phyloP scores from a whole-genome alignment of 2,888 invertebrate genomes.

The Malthinus flaveolus region DNA sequence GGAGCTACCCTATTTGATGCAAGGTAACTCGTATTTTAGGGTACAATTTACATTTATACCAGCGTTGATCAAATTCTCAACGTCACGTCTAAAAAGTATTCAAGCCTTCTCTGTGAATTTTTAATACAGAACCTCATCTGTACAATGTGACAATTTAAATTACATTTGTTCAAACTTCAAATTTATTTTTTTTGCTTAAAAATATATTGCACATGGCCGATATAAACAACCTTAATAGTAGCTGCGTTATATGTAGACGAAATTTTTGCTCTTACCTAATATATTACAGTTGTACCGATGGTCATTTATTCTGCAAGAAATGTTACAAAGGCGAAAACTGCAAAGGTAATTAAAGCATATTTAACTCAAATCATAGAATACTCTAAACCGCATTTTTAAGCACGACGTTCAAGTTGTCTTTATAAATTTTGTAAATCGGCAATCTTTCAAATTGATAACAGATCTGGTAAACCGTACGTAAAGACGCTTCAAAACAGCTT shows the following conservation, averaged over 20 bases:
- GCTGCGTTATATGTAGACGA: conserved; percentile 17
- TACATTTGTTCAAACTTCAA: not conserved
- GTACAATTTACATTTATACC: too few species aligned
- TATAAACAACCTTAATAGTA: not conserved
- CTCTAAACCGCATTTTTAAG: conserved; percentile 1
- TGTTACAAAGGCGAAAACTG: conserved; percentile 34
- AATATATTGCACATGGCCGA: too few species aligned
- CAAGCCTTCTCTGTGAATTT: too few species aligned
- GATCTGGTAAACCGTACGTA: too few species aligned
- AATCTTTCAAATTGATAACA: conserved; percentile 15
- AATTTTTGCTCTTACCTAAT: conserved; percentile 11
- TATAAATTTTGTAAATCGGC: conserved; percentile 4
- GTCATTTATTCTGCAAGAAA: conserved; percentile 35
- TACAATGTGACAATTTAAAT: not conserved
- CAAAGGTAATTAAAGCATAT: conserved; percentile 25
- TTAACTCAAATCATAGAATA: not conserved
- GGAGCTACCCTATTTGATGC: too few species aligned
- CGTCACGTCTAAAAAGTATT: too few species aligned
- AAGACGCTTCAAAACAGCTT: conserved; percentile 1
- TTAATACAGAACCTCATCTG: too few species aligned
- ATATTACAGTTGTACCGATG: conserved; percentile 33
- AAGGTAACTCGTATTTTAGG: too few species aligned
- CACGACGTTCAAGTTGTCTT: conserved; percentile 5
- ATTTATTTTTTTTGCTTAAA: not conserved
- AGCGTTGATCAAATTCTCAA: too few species aligned